Conservation (phyloP, 2,888 invertebrate species). For the Polymixis lichenea region DNA sequence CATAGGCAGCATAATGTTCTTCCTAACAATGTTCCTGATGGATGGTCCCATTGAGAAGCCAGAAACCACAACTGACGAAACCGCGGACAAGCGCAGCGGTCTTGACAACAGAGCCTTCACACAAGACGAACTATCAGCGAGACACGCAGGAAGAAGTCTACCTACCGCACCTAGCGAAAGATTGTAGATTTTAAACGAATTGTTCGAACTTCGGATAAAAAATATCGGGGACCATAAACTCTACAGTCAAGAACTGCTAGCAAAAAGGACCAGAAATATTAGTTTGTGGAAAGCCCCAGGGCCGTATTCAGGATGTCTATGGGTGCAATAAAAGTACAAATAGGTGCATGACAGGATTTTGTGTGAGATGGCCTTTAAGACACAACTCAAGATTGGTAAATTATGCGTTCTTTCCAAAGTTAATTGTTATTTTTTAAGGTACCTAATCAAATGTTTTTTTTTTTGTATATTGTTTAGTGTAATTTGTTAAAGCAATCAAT, state of each 20-base stretch:
- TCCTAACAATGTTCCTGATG: constrained; percentile 95
- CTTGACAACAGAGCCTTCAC: constrained; percentile 90
- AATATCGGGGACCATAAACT: constrained; percentile 23
- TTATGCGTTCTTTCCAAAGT: constrained; percentile 48
- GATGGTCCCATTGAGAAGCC: constrained; percentile 89
- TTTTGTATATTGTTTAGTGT: background rate
- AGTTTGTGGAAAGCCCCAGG: constrained; percentile 25
- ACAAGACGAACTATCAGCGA: constrained; percentile 83
- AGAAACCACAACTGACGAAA: constrained; percentile 32
- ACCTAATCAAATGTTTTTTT: background rate
- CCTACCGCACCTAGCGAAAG: constrained; percentile 71
- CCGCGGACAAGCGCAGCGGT: constrained; percentile 76
- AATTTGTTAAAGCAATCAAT: background rate
- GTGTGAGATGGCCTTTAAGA: constrained; percentile 10
- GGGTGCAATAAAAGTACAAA: constrained; percentile 59
- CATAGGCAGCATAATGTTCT: constrained; percentile 95
- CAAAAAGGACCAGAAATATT: constrained; percentile 29
- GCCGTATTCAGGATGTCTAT: constrained; percentile 42
- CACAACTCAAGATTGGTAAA: constrained; percentile 14
- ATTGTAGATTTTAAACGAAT: constrained; percentile 64
- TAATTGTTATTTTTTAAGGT: constrained; percentile 1
- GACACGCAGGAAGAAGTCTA: constrained; percentile 67
- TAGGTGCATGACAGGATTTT: constrained; percentile 35
- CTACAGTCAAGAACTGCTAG: constrained; percentile 40
- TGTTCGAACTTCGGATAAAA: constrained; percentile 7